Conservation (phyloP, 1,140 invertebrate genomes). For the Macrobrachium nipponense region DNA sequence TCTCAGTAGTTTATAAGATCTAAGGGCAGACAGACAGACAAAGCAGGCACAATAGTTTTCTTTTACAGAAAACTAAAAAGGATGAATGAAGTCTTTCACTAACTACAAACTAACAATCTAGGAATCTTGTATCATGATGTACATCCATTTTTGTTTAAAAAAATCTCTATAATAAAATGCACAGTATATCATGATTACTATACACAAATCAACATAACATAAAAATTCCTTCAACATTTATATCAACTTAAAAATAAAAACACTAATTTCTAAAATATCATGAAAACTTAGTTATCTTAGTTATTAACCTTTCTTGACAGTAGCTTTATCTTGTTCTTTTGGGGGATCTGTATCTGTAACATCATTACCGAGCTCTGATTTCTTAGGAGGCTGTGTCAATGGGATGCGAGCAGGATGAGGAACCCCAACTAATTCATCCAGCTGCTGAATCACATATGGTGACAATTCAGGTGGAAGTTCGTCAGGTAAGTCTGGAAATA, state of each 20-base stretch:
- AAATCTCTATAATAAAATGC: no score
- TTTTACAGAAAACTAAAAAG: no score
- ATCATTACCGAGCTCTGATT: not conserved
- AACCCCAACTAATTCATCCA: conserved; percentile 31
- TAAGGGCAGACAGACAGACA: no score
- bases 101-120: no score
- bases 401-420: conserved; percentile 13
- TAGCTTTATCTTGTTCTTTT: not conserved
- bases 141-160: no score
- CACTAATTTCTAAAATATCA: not conserved
- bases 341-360: not conserved
- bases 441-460: conserved; percentile 18
- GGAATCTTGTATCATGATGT: no score
- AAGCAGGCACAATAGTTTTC: no score
- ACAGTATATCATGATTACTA: no score
- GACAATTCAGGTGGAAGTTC: conserved; percentile 39
- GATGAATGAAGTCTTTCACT: no score
- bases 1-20: no score
- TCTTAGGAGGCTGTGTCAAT: conserved; percentile 1
- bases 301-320: not conserved
- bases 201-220: no score
- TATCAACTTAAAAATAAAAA: not conserved
- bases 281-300: not conserved
- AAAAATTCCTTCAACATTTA: no score
- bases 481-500: conserved; percentile 55